A percentile compares a stretch with the other conserved stretches of the same genome.
phyloP scores from a whole-genome alignment of 2,113 vertebrate genomes.

The Lontra canadensis region DNA sequence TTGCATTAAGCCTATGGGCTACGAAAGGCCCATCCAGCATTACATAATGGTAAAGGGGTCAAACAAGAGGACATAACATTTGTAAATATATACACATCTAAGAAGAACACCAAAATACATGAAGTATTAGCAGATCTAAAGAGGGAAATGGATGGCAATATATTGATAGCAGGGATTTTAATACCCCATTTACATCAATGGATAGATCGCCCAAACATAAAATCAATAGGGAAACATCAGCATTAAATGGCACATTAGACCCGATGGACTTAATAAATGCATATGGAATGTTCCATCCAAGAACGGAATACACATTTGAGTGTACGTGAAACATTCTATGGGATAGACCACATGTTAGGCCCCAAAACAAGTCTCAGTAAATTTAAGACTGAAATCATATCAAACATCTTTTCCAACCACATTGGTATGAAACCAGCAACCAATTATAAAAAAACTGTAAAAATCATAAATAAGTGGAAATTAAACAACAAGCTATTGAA shows the following conservation, averaged over 20 bases:
- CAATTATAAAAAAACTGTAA: neutral
- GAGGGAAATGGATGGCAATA: neutral
- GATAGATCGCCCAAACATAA: neutral
- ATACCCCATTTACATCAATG: neutral
- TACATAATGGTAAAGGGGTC: neutral
- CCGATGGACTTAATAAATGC: neutral
- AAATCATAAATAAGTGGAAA: neutral
- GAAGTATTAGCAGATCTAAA: neutral
- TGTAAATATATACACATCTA: neutral
- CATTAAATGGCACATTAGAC: neutral
- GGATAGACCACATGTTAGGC: neutral
- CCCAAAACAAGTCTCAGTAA: neutral
- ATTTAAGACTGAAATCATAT: neutral
- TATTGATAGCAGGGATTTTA: neutral
- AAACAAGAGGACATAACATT: neutral
- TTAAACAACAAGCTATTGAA: neutral
- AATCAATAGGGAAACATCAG: neutral
- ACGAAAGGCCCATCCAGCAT: neutral
- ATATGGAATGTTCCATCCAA: neutral
- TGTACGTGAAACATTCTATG: neutral
- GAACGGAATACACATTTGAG: neutral
- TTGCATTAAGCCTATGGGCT: neutral
- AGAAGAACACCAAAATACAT: neutral
- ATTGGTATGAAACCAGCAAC: neutral
- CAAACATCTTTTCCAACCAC: neutral